Evolutionary conservation across 2,113 vertebrate genomes (phyloP).

Genomic region (Cebus imitator): DNA sequence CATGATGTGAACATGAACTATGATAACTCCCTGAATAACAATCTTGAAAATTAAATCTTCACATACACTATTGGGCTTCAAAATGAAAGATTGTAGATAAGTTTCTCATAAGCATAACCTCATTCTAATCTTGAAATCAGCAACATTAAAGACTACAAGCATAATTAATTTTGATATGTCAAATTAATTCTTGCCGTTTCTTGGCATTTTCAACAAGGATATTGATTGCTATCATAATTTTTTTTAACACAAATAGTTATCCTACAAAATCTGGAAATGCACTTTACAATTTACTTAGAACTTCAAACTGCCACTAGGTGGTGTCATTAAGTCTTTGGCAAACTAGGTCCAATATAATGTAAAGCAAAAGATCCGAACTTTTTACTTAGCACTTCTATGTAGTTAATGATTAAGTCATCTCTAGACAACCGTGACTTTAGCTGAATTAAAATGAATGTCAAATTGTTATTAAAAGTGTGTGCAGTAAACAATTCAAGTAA

Average conservation of each 20-base stretch:
- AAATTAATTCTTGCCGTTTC: constrained; percentile 33
- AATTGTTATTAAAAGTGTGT: constrained; percentile 38
- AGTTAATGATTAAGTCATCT: neutral
- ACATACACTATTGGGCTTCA: neutral
- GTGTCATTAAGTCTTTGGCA: constrained; percentile 57
- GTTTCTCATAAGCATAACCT: neutral
- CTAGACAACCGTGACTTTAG: neutral
- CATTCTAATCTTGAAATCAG: constrained; percentile 40
- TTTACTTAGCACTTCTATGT: neutral
- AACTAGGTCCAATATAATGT: neutral
- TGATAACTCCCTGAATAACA: neutral
- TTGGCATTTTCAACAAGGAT: constrained; percentile 39
- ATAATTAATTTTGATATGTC: constrained; percentile 52
- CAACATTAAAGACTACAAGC: neutral
- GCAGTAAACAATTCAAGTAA: neutral
- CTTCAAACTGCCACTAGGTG: constrained; percentile 60
- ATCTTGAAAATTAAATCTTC: constrained; percentile 45
- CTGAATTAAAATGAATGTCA: neutral
- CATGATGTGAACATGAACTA: neutral
- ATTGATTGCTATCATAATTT: constrained; percentile 17
- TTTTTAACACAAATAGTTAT: constrained; percentile 26
- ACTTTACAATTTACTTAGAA: constrained; percentile 41
- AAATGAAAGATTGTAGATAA: neutral
- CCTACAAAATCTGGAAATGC: neutral
- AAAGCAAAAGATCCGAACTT: neutral